Base-by-base conservation (phyloP, 2,888 invertebrate species). In the Itoplectis maculator region DNA sequence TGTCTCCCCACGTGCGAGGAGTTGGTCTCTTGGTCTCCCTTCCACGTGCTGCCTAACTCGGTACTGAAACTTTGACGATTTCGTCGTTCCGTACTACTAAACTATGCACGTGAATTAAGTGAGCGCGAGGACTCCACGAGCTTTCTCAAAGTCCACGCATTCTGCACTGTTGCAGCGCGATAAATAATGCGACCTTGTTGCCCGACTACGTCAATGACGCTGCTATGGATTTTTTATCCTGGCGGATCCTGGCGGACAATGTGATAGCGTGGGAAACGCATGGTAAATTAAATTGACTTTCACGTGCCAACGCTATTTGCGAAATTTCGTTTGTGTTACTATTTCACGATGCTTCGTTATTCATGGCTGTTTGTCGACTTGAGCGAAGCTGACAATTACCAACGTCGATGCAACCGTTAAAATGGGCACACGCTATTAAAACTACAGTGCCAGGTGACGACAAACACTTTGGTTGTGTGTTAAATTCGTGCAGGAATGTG, bases 41-140 rank as follows among this genome's bases (percentile, higher is more conserved):
- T 7, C 35, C n/a, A n/a, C n/a, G n/a, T n/a, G n/a, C 37, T 51
- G 56, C 37, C 29, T 29, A 49, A 15, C 69, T 49, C 13, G 70
- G 15, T 8, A 66, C 49, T 45, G 47, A 79, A 84, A 83, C 72
- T 84, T 81, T 80, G 76, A 80, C 56, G 69, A 75, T 79, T 79
- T 51, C 35, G 47, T 69, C 69, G 45, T 73, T 35, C 66, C 11
- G 15, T 77, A 61, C 29, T 18, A 40, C 47, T 65, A 49, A 42
- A 72, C 66, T 56, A 51, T 49, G 20, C 23, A 65, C 29, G 74
- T 40, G 69, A 74, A 81, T 69, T 78, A 56, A 69, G 63, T 69
- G n/a, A n/a, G 63, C 42, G 42, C 47, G n/a, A 47, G n/a, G n/a
- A 73, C 23, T 40, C 40, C 59, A 1, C 20, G 40, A 65, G 79